A percentile compares a stretch with the other conserved stretches of the same genome.
phyloP scores from a whole-genome alignment of 2,113 vertebrate species.

The Tretioscincus oriximinensis region DNA sequence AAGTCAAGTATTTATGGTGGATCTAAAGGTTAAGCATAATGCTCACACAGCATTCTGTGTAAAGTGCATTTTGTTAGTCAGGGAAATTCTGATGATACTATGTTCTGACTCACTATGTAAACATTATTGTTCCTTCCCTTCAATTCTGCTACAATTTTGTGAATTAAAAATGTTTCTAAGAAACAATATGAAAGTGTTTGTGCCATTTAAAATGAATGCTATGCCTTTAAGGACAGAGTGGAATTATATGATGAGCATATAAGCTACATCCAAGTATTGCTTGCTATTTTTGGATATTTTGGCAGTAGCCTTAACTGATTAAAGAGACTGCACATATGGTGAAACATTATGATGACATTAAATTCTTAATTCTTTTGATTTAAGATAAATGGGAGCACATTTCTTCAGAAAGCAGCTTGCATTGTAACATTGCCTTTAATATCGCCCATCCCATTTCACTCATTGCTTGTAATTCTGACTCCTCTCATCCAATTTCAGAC shows the following conservation, averaged over 20 bases:
- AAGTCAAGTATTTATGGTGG: background rate
- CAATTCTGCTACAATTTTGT: background rate
- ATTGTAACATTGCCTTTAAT: background rate
- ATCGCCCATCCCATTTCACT: background rate
- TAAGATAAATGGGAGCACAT: background rate
- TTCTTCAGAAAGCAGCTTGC: background rate
- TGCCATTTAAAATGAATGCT: background rate
- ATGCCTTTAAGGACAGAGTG: background rate
- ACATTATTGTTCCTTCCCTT: background rate
- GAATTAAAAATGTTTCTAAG: background rate
- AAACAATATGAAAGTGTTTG: background rate
- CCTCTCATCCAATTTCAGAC: background rate
- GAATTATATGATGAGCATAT: background rate
- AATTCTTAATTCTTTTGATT: slow-evolving; percentile 5
- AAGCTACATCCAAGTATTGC: no score
- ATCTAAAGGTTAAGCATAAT: background rate
- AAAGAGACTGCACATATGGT: background rate
- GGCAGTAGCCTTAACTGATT: background rate
- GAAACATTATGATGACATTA: slow-evolving; percentile 9
- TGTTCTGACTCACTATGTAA: background rate
- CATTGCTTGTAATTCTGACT: background rate
- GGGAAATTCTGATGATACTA: background rate
- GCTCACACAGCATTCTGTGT: background rate
- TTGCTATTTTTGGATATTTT: no score
- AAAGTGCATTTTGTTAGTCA: background rate